Evolutionary conservation across 2,797 vertebrate species (phyloP).

Genomic region (Sphenopsis melanotis): DNA sequence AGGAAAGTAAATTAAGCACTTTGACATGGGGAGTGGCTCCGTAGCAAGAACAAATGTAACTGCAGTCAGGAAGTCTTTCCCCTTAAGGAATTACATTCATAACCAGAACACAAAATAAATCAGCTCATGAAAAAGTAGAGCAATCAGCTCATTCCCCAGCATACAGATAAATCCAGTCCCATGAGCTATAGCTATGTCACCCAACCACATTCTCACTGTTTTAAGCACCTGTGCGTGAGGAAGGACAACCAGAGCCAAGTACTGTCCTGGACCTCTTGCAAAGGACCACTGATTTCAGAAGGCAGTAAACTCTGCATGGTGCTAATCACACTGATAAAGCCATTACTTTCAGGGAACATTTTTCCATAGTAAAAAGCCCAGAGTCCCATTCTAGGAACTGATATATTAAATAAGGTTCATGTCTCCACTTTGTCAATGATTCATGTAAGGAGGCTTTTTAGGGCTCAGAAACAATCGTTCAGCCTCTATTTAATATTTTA

Average conservation of each 20-base stretch:
- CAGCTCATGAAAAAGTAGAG: not conserved
- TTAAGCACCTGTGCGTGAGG: rapidly evolving
- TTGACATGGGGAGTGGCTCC: not conserved
- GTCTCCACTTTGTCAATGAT: not conserved
- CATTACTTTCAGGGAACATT: not conserved
- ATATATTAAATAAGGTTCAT: not conserved
- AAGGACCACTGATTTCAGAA: not conserved
- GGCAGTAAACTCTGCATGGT: not conserved
- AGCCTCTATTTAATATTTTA: not conserved
- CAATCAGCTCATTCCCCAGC: not conserved
- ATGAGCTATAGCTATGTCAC: not conserved
- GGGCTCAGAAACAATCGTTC: not conserved
- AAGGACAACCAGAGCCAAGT: not conserved
- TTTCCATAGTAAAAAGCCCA: not conserved
- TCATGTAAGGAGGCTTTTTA: not conserved
- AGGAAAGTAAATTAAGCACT: not conserved
- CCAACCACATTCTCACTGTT: not conserved
- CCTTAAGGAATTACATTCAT: not conserved
- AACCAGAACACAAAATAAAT: not conserved
- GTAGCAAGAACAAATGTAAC: not conserved
- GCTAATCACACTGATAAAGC: not conserved
- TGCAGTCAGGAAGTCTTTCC: not conserved
- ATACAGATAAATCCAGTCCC: not conserved
- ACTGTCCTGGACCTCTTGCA: not conserved
- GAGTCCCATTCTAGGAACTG: not conserved